Percentiles rank a stretch among this genome's conserved stretches.
Evolutionary conservation across 37 sponge, comb jelly and placozoan species (phyloP).

Genomic region (Lycopodina hypogea): DNA sequence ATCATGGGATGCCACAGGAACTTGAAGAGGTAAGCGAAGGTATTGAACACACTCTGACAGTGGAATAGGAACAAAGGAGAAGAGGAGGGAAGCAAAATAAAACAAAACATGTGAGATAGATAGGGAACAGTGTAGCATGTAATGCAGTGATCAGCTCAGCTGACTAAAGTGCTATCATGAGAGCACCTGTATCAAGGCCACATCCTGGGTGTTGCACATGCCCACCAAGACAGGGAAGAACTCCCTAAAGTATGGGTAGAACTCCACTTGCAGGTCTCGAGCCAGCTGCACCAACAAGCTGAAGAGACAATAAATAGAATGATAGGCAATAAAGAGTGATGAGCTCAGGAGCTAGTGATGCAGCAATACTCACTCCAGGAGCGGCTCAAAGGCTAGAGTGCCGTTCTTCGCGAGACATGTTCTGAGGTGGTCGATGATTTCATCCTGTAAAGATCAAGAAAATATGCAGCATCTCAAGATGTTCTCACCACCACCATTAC

Average conservation of each 20-base stretch:
- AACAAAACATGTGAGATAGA: not conserved
- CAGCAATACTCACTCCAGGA: constrained; percentile 57
- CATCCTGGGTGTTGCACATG: constrained; percentile 45
- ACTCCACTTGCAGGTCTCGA: constrained; percentile 83
- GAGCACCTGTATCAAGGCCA: constrained; percentile 70
- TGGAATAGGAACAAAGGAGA: not conserved
- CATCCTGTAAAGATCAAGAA: constrained; percentile 21
- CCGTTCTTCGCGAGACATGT: constrained; percentile 29
- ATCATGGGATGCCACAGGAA: constrained; percentile 83
- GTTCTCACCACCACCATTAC: too few relatives aligned
- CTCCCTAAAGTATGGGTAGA: constrained; percentile 77
- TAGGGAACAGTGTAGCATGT: too few relatives aligned
- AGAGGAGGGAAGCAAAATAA: not conserved
- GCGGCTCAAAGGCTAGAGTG: constrained; percentile 54
- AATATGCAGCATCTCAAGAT: not conserved
- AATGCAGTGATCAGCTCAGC: too few relatives aligned
- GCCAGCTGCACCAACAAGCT: constrained; percentile 83
- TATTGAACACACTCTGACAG: constrained; percentile 73
- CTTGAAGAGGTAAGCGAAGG: constrained; percentile 83
- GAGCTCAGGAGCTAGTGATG: not conserved
- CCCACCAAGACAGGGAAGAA: constrained; percentile 66
- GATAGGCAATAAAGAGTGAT: too few relatives aligned
- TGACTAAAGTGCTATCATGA: too few relatives aligned
- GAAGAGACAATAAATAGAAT: not conserved
- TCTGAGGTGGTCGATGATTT: constrained; percentile 43